phyloP scores from a whole-genome alignment of 2,888 invertebrate genomes.

The Scrobipalpa atriplicella region DNA sequence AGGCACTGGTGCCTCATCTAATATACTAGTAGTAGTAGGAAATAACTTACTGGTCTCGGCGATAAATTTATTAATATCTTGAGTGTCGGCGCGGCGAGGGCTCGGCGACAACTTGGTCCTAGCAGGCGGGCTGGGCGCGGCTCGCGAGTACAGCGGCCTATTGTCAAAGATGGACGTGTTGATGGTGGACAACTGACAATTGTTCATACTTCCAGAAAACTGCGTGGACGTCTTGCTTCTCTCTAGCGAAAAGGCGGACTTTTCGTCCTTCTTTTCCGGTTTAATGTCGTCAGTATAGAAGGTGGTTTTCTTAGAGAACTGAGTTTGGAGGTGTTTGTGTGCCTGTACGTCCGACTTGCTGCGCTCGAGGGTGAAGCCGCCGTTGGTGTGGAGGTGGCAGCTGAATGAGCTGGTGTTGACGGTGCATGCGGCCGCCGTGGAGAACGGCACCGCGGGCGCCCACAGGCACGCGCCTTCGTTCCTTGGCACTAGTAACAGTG shows the following conservation, averaged over 20 bases:
- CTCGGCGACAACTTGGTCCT: slow-evolving; percentile 68
- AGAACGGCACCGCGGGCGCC: slow-evolving; percentile 75
- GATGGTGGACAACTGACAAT: slow-evolving; percentile 36
- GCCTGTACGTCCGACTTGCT: slow-evolving; percentile 76
- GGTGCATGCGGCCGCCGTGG: slow-evolving; percentile 69
- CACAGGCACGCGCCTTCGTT: slow-evolving; percentile 82
- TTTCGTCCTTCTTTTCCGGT: slow-evolving; percentile 42
- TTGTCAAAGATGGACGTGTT: slow-evolving; percentile 71
- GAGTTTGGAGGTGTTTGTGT: slow-evolving; percentile 55
- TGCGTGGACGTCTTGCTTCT: slow-evolving; percentile 73
- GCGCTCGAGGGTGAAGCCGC: slow-evolving; percentile 69
- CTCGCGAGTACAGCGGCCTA: slow-evolving; percentile 63
- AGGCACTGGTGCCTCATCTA: slow-evolving; percentile 65
- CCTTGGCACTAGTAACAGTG: slow-evolving; percentile 83
- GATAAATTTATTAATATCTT: slow-evolving; percentile 50
- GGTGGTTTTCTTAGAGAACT: slow-evolving; percentile 59
- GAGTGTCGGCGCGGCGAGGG: slow-evolving; percentile 48
- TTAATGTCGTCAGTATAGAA: slow-evolving; percentile 63
- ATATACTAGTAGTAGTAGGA: slow-evolving; percentile 60
- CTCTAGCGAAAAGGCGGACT: slow-evolving; percentile 56
- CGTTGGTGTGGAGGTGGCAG: slow-evolving; percentile 74
- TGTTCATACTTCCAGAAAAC: slow-evolving; percentile 53
- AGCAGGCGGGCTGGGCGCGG: slow-evolving; percentile 76
- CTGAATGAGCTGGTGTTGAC: slow-evolving; percentile 71
- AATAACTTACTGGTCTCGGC: slow-evolving; percentile 55